phyloP scores from a whole-genome alignment of 2,888 invertebrate species.

The Hyles lineata region DNA sequence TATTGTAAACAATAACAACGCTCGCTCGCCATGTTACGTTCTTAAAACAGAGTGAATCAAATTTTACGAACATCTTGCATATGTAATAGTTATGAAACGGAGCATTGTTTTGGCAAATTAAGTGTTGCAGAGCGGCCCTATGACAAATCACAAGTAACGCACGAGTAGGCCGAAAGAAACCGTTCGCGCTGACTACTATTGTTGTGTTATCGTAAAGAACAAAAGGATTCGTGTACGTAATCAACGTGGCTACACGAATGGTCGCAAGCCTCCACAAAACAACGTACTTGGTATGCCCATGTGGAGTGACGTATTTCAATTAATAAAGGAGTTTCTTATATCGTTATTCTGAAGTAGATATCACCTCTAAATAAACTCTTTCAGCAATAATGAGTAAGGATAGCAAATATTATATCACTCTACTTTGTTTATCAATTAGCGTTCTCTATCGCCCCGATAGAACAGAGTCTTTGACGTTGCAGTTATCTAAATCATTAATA shows the following conservation, averaged over 20 bases:
- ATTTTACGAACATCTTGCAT: conserved; percentile 44
- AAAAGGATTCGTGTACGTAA: conserved; percentile 41
- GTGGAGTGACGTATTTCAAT: neutral
- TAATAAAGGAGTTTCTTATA: neutral
- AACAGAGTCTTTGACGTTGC: too few species aligned
- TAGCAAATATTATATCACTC: too few species aligned
- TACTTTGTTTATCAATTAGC: too few species aligned
- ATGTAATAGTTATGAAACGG: conserved; percentile 47
- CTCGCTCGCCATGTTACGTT: conserved; percentile 41
- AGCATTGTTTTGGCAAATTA: conserved; percentile 46
- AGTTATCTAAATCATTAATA: too few species aligned
- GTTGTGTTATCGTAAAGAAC: conserved; percentile 37
- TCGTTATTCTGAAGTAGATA: neutral
- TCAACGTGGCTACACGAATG: conserved; percentile 30
- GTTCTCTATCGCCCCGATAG: too few species aligned
- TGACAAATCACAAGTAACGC: conserved; percentile 44
- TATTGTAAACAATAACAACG: conserved; percentile 43
- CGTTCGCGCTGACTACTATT: conserved; percentile 48
- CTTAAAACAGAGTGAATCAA: conserved; percentile 45
- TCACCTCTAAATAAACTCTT: too few species aligned
- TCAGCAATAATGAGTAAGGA: too few species aligned
- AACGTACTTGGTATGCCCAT: neutral
- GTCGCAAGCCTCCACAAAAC: conserved; percentile 6
- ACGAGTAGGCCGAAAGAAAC: conserved; percentile 51
- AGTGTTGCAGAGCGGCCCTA: conserved; percentile 32